Conservation (phyloP, 2,888 invertebrate genomes). For the Chloromyia formosa region DNA sequence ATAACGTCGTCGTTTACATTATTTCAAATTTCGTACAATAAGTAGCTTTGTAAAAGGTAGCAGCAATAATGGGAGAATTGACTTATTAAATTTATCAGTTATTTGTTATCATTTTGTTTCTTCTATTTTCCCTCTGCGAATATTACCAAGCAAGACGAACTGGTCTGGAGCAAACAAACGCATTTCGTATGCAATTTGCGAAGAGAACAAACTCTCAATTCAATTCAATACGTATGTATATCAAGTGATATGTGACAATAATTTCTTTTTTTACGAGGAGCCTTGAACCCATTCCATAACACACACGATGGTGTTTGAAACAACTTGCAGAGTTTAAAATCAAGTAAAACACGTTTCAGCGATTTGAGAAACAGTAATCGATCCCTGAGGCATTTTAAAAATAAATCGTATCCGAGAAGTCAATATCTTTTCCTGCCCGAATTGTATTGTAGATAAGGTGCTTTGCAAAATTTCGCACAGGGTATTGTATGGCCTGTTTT, state of each 20-base stretch:
- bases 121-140: no score
- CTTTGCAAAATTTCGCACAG: constrained; percentile 27
- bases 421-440: constrained; percentile 27
- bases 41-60: no score
- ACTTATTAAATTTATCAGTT: no score
- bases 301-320: not conserved
- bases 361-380: constrained; percentile 65
- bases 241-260: constrained; percentile 47
- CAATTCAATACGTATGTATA: no score
- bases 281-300: not conserved
- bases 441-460: constrained; percentile 26
- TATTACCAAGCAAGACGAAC: no score
- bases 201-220: constrained; percentile 12
- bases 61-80: no score
- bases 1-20: no score
- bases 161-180: constrained; percentile 5
- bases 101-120: no score
- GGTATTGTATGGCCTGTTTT: no score
- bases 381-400: constrained; percentile 64
- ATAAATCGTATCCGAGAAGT: constrained; percentile 59
- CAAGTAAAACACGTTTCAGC: constrained; percentile 43
- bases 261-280: constrained; percentile 33
- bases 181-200: not conserved
- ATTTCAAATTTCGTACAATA: no score
- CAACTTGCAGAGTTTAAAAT: constrained; percentile 26